Evolutionary conservation across 2,888 invertebrate genomes (phyloP).

Genomic region (Laothoe populi): DNA sequence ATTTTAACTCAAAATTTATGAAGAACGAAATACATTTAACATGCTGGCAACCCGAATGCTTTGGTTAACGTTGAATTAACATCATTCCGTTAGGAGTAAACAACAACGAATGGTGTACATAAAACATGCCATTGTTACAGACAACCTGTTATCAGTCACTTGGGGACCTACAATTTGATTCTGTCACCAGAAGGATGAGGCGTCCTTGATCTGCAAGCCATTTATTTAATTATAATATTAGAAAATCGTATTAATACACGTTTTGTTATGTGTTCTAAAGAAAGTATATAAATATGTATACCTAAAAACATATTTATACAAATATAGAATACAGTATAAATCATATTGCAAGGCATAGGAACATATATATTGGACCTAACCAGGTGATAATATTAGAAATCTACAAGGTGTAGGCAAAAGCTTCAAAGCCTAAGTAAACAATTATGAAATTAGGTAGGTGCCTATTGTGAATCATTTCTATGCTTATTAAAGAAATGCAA

Average conservation of each 20-base stretch:
- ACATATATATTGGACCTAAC: no score
- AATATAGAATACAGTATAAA: no score
- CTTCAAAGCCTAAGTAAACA: constrained; percentile 10
- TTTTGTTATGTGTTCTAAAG: background rate
- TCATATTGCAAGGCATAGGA: no score
- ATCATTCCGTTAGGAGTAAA: constrained; percentile 22
- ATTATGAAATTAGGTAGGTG: constrained; percentile 10
- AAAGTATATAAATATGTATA: no score
- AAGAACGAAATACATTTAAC: constrained; percentile 3
- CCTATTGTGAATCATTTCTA: constrained; percentile 1
- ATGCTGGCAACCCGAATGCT: constrained; percentile 6
- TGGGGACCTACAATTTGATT: constrained; percentile 67
- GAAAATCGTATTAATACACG: constrained; percentile 15
- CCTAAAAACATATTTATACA: no score
- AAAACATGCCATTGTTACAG: constrained; percentile 33
- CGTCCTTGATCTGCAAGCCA: constrained; percentile 66
- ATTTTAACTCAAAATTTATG: background rate
- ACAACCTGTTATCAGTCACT: constrained; percentile 37
- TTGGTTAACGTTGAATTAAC: constrained; percentile 10
- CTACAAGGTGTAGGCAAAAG: constrained; percentile 13
- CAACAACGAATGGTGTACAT: constrained; percentile 28
- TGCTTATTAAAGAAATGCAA: background rate
- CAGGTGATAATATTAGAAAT: background rate
- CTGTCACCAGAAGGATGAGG: constrained; percentile 60
- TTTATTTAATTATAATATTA: constrained; percentile 41